Evolutionary conservation across 2,113 vertebrate genomes (phyloP).

Genomic region (Aptenodytes patagonicus): DNA sequence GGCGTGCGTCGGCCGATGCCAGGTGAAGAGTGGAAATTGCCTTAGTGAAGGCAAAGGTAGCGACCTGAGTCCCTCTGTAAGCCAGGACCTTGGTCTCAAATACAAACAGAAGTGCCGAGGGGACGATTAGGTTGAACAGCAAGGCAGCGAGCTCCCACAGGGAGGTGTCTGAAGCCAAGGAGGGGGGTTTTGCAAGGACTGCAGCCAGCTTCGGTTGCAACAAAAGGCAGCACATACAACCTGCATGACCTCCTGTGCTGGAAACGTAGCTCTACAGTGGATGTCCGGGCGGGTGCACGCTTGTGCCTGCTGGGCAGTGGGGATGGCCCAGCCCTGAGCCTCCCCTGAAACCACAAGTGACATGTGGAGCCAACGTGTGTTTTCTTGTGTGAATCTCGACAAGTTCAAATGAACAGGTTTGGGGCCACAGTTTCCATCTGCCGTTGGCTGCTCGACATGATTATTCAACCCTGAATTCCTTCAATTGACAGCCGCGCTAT

Average conservation of each 20-base stretch:
- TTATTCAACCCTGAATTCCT: slow-evolving; percentile 48
- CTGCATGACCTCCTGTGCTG: accelerated
- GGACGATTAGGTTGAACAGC: background rate
- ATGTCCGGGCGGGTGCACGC: accelerated
- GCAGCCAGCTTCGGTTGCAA: background rate
- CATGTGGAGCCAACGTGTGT: background rate
- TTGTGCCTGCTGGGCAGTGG: accelerated
- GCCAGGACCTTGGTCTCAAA: background rate
- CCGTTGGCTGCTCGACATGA: background rate
- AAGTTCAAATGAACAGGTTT: slow-evolving; percentile 1
- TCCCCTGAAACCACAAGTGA: background rate
- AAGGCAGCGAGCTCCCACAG: background rate
- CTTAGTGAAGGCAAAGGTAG: background rate
- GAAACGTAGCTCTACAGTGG: accelerated
- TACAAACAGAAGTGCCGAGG: background rate
- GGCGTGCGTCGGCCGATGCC: accelerated
- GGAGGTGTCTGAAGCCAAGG: background rate
- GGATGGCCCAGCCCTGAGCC: background rate
- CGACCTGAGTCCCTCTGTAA: background rate
- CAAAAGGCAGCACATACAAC: accelerated
- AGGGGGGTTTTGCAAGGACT: background rate
- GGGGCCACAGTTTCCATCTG: background rate
- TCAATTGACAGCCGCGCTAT: background rate
- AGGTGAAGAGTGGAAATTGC: background rate
- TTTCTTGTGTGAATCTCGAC: background rate